phyloP scores from a whole-genome alignment of 2,888 invertebrate species.

The Stictocephala bisonia region DNA sequence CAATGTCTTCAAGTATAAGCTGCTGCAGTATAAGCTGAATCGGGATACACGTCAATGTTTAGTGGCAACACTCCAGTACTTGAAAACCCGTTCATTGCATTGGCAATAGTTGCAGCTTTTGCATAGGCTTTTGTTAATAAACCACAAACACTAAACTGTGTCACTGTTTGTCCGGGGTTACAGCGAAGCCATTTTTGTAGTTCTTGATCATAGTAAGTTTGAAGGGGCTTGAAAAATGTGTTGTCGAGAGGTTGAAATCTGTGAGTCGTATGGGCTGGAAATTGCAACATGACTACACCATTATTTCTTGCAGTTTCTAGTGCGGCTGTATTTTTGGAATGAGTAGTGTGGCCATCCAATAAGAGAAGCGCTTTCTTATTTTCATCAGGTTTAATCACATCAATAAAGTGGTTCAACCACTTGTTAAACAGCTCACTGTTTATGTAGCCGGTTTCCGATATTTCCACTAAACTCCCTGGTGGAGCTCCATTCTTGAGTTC shows the following conservation, averaged over 20 bases:
- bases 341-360: slow-evolving; percentile 57
- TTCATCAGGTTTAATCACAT: too few species aligned
- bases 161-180: slow-evolving; percentile 52
- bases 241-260: slow-evolving; percentile 58
- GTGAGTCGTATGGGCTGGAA: slow-evolving; percentile 58
- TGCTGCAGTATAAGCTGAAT: slow-evolving; percentile 1
- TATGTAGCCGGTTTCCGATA: too few species aligned
- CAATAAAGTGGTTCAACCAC: too few species aligned
- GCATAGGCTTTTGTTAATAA: slow-evolving; percentile 54
- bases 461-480: too few species aligned
- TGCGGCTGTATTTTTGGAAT: slow-evolving; percentile 58
- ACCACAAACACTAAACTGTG: slow-evolving; percentile 52
- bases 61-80: slow-evolving; percentile 52
- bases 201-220: slow-evolving; percentile 14
- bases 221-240: slow-evolving; percentile 54
- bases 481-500: not conserved
- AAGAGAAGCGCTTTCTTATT: too few species aligned
- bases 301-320: slow-evolving; percentile 53
- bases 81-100: slow-evolving; percentile 49
- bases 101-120: slow-evolving; percentile 51
- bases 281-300: slow-evolving; percentile 57
- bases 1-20: slow-evolving; percentile 27
- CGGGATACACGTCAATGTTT: slow-evolving; percentile 20
- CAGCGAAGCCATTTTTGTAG: slow-evolving; percentile 54
- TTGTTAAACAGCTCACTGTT: too few species aligned